phyloP scores from a whole-genome alignment of 1,140 invertebrate species.

The Bombus waltoni region DNA sequence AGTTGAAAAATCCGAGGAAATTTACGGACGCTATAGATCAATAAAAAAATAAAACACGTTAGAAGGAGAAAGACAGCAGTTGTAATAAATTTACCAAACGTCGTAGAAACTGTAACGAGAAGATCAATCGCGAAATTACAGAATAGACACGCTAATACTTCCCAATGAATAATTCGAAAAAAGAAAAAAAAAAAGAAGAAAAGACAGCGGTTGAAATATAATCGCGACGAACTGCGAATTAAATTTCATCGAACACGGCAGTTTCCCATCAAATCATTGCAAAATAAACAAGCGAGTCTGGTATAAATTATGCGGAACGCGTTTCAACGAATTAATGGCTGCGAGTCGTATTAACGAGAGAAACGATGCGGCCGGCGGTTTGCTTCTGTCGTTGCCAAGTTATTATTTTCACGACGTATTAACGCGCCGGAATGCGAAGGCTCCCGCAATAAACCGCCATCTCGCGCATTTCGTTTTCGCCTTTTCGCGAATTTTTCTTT shows the following conservation, averaged over 20 bases:
- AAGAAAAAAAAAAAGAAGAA: no score
- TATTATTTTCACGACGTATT: background rate
- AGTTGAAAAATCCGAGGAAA: no score
- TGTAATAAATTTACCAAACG: no score
- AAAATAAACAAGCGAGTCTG: background rate
- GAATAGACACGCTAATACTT: no score
- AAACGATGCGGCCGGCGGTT: background rate
- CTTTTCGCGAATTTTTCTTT: background rate
- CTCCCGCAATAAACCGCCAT: background rate
- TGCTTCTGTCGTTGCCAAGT: background rate
- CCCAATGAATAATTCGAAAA: background rate
- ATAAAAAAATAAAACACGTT: no score
- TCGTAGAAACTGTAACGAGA: no score
- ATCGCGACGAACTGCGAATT: background rate
- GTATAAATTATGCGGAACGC: constrained; percentile 1
- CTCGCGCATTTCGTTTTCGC: background rate
- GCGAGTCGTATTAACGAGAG: background rate
- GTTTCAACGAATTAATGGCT: constrained; percentile 1
- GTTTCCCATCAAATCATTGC: background rate
- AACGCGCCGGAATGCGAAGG: background rate
- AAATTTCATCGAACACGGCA: background rate
- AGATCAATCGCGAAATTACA: no score
- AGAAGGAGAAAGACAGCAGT: no score
- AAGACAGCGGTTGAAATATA: background rate
- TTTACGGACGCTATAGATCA: no score